Base-by-base conservation (phyloP, 35 echinoderm and acorn worm genomes). In the Heliocidaris erythrogramma region DNA sequence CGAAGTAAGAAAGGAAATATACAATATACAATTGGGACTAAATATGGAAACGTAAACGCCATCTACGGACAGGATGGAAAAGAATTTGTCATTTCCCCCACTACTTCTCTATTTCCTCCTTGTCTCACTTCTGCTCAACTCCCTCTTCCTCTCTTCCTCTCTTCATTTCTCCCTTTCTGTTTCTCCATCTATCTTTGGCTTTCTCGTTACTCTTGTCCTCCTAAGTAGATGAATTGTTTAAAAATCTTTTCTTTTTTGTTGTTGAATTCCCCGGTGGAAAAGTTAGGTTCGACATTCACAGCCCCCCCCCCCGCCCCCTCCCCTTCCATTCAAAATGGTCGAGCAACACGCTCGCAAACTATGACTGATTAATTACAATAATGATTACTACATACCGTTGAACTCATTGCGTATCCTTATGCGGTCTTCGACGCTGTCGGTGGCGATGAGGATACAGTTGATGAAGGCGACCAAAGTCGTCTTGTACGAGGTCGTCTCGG, bases 361-460 rank as follows among this genome's bases (percentile, higher is more conserved):
- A 12, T 56, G 1, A 14, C 52, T 13, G 9, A 56, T 56, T 14
- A 11, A 56, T 56, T 10, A 56, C 52, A 56, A 56, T 14, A 56
- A 56, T 56, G 65, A n/a, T 1, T 27, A 24, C 24, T 69, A 94
- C 97, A 94, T 96, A 99, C 98, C 98, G 49, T 96, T 93, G 18
- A 99, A 96, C 95, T 99, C 98, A 35, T 96, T 99, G 13, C 98
- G 95, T 56, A 99, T 32, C 30, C 97, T 92, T 2, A 97, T 96
- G 27, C 98, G 89, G 21, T 97, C 97, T 49, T 94, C 94, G 59
- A 99, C 89, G 78, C 95, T 92, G 85, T 99, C 98, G 9, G 98
- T 99, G 14, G 96, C 96, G 5, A 96, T 90, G 7, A 99, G 95
- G 50, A 99, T 95, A 35, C 97, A 96, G 95, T 99, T 99, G 91